Percentiles rank a stretch among this genome's conserved stretches.
Evolutionary conservation across 2,797 vertebrate species (phyloP).

Genomic region (Ptychobarbus kaznakovi): DNA sequence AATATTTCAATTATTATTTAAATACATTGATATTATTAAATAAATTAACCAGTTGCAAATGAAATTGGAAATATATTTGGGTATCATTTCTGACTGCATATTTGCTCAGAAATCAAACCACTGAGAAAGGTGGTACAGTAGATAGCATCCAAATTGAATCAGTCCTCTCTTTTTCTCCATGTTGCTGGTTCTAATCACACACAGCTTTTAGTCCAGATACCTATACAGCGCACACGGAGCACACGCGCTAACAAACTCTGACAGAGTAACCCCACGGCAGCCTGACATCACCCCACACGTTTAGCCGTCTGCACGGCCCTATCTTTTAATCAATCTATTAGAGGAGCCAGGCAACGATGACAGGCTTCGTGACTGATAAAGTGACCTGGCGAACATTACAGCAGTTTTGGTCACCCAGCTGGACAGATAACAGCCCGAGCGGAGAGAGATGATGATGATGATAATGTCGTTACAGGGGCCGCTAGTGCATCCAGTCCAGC

Average conservation of each 20-base stretch:
- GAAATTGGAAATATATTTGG: not conserved
- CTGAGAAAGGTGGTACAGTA: conserved; percentile 24
- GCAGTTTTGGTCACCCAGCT: conserved; percentile 62
- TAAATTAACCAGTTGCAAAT: not conserved
- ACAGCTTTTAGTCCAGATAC: not conserved
- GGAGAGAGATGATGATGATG: conserved; percentile 73
- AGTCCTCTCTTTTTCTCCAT: conserved; percentile 14
- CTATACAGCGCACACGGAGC: not conserved
- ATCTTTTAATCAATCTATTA: conserved; percentile 77
- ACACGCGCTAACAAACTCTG: conserved; percentile 8
- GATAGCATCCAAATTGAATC: conserved; percentile 37
- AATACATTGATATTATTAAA: not conserved
- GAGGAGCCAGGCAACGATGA: conserved; percentile 57
- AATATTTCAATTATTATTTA: no score
- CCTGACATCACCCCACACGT: conserved; percentile 51
- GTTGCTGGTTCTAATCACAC: not conserved
- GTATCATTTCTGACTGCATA: not conserved
- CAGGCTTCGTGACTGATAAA: conserved; percentile 69
- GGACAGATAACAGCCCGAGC: conserved; percentile 72
- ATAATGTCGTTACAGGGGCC: conserved; percentile 71
- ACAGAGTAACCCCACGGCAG: conserved; percentile 51
- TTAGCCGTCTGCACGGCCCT: conserved; percentile 56
- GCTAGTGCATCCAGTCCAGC: conserved; percentile 69
- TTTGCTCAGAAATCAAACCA: conserved; percentile 56
- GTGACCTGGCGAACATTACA: conserved; percentile 64